Base-by-base conservation (phyloP, 1,140 invertebrate species). In the Drosophila takahashii region DNA sequence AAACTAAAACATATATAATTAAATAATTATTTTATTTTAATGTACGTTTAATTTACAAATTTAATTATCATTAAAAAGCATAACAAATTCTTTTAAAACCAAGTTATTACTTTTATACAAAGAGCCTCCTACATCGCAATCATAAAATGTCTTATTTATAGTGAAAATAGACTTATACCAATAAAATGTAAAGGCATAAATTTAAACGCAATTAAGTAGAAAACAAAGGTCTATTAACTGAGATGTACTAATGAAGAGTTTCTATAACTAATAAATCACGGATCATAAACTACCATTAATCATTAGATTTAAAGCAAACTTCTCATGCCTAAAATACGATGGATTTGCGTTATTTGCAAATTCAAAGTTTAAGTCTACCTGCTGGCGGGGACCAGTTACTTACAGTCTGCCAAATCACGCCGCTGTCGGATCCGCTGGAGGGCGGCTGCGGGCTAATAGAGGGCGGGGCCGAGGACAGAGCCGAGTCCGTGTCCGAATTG, bases 371-470 rank as follows among this genome's bases (percentile, higher is more conserved):
- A 11, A 34, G 10, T 10, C 10, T 11, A 18, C 15, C 7, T 51
- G n/a, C 27, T 18, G 26, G 42, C 9, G 27, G 36, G 5, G 11
- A 9, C 5, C n/a, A 3, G 5, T 27, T 37, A 91, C 91, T 87
- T 72, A 92, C 91, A 58, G 89, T 90, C 81, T 92, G 91, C 91
- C 91, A 92, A 54, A 92, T 91, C 71, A 92, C 91, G 37, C 87
- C 77, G 53, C 89, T 86, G 44, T 92, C 91, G 27, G 85, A 71
- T 15, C 89, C 91, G 47, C 79, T 79, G 1, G 89, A 81, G 6
- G 90, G 91, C 51, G 92, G 92, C 67, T 92, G 91, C 27, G 91
- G 92, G 61, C 92, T 92, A 47, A 92, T 91, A 8, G 92, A 92
- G 7, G 91, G 86, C 52, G 92, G 92, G 45, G 92, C 92, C 41